Percentiles rank a stretch among this genome's conserved stretches.
phyloP scores from a whole-genome alignment of 2,888 invertebrate genomes.

The Alsophila aescularia region DNA sequence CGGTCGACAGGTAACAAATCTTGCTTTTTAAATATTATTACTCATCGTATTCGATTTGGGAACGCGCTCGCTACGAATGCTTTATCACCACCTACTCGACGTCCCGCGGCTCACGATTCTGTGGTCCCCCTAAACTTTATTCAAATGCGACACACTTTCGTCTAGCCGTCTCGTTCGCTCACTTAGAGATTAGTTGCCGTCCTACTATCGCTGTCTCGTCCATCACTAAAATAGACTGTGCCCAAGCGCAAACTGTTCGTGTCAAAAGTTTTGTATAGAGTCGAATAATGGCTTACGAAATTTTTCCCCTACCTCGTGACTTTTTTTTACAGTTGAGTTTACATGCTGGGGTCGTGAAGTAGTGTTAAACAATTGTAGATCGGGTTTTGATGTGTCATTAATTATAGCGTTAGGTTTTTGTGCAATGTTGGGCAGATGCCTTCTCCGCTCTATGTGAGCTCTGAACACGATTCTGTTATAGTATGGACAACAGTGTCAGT shows the following conservation, averaged over 20 bases:
- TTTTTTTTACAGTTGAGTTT: slow-evolving; percentile 81
- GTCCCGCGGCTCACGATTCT: slow-evolving; percentile 79
- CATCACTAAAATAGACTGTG: slow-evolving; percentile 83
- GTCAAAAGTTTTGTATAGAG: slow-evolving; percentile 83
- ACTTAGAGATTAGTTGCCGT: slow-evolving; percentile 57
- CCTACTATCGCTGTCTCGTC: slow-evolving; percentile 70
- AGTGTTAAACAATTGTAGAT: slow-evolving; percentile 76
- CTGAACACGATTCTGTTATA: slow-evolving; percentile 72
- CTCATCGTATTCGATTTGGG: slow-evolving; percentile 84
- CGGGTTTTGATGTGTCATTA: slow-evolving; percentile 67
- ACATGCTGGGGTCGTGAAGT: slow-evolving; percentile 78
- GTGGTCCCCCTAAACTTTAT: slow-evolving; percentile 83
- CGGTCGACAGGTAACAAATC: slow-evolving; percentile 84
- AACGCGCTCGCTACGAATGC: slow-evolving; percentile 81
- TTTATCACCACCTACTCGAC: slow-evolving; percentile 85
- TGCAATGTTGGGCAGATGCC: slow-evolving; percentile 69
- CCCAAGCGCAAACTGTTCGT: slow-evolving; percentile 84
- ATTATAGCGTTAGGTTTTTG: slow-evolving; percentile 64
- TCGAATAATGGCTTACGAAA: slow-evolving; percentile 82
- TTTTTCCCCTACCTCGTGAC: slow-evolving; percentile 81
- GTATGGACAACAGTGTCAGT: slow-evolving; percentile 82
- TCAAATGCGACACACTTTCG: slow-evolving; percentile 79
- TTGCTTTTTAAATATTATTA: slow-evolving; percentile 84
- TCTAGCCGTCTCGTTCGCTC: slow-evolving; percentile 72
- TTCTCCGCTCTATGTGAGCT: slow-evolving; percentile 72